Evolutionary conservation across 1,140 invertebrate species (phyloP).

Genomic region (Reticulitermes speratus): DNA sequence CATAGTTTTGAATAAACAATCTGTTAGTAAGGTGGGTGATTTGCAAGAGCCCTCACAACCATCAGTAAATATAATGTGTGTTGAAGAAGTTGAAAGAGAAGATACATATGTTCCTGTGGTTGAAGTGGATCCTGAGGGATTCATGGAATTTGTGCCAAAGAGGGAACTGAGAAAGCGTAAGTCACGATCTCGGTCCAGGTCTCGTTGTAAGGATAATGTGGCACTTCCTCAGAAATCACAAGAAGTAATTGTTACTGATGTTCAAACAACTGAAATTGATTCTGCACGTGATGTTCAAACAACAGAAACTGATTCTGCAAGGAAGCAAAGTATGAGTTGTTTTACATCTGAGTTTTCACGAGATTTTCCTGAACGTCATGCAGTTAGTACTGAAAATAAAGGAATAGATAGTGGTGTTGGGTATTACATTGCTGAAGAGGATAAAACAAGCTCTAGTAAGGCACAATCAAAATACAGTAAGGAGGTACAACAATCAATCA

Average conservation of each 20-base stretch:
- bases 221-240: background rate
- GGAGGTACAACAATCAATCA: no score
- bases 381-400: background rate
- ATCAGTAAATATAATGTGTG: background rate
- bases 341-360: no score
- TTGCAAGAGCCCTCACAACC: background rate
- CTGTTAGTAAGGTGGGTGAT: background rate
- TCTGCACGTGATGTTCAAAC: background rate
- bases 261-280: no score
- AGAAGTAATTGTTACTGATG: background rate
- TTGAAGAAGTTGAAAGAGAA: conserved; percentile 16
- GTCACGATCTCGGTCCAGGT: conserved; percentile 50
- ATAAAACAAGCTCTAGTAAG: no score
- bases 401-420: no score
- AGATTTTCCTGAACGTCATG: background rate
- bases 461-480: no score
- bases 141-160: conserved; percentile 50
- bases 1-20: background rate
- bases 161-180: conserved; percentile 48
- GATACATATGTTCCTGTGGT: conserved; percentile 42
- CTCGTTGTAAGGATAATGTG: conserved; percentile 30
- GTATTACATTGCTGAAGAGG: no score
- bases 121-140: conserved; percentile 52
- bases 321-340: no score
- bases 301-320: background rate